Evolutionary conservation across 2,113 vertebrate genomes (phyloP).

Genomic region (Caracal caracal): DNA sequence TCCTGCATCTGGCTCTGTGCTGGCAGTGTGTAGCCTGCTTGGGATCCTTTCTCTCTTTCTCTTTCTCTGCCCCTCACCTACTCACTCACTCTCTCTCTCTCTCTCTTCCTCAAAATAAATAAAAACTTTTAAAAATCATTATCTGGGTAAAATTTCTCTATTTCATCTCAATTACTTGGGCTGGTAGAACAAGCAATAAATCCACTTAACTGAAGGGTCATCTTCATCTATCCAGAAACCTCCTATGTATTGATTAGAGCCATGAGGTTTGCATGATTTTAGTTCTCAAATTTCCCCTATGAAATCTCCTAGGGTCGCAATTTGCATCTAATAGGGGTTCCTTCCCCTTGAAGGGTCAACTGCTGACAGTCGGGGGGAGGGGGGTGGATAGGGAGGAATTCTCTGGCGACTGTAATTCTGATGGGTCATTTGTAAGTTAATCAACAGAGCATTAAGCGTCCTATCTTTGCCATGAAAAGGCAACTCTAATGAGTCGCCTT

Average conservation of each 20-base stretch:
- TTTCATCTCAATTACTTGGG: background rate
- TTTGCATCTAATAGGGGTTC: background rate
- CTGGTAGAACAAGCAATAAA: background rate
- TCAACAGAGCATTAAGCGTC: fast-evolving
- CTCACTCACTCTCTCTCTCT: no score
- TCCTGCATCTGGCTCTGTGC: no score
- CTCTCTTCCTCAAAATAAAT: no score
- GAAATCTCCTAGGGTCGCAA: background rate
- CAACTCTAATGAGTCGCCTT: background rate
- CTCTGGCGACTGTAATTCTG: background rate
- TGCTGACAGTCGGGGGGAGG: background rate
- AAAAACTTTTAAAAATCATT: background rate
- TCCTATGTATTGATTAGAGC: background rate
- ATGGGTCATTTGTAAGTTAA: background rate
- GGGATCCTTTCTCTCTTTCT: no score
- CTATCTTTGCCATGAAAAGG: background rate
- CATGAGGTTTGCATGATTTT: background rate
- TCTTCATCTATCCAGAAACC: background rate
- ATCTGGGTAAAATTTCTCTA: background rate
- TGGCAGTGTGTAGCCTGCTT: no score
- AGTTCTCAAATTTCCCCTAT: background rate
- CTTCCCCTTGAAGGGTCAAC: background rate
- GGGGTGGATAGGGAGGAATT: no score
- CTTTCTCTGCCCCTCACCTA: no score
- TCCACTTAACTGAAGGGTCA: background rate